Percentiles rank a stretch among this genome's conserved stretches.
phyloP scores from a whole-genome alignment of 64 coral and sea anemone genomes.

The Anthopleura sola region DNA sequence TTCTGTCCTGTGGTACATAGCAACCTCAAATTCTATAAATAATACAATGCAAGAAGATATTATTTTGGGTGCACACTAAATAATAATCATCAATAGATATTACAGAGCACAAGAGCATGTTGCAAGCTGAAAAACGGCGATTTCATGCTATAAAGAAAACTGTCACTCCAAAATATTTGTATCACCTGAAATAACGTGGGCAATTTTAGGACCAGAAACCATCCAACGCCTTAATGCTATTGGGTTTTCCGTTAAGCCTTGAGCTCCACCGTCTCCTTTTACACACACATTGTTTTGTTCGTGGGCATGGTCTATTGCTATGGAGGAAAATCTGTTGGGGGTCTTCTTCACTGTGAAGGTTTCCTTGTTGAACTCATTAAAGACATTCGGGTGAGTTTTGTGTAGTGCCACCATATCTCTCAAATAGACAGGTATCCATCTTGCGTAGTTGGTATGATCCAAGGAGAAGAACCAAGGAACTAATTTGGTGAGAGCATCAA shows the following conservation, averaged over 20 bases:
- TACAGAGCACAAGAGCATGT: constrained; percentile 5
- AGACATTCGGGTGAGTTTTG: neutral
- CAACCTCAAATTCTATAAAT: neutral
- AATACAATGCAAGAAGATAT: constrained; percentile 6
- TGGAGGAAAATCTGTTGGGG: neutral
- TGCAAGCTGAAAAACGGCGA: neutral
- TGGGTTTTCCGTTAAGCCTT: neutral
- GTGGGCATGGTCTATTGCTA: constrained; percentile 9
- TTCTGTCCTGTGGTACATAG: neutral
- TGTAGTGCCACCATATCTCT: constrained; percentile 24
- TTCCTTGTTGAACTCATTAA: neutral
- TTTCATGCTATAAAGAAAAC: neutral
- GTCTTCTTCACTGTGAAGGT: neutral
- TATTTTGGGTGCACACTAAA: constrained; percentile 4
- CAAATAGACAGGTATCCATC: constrained; percentile 28
- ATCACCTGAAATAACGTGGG: neutral
- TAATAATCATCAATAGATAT: constrained; percentile 5
- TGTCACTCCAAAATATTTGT: neutral
- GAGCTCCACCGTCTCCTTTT: neutral
- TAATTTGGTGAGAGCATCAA: constrained; percentile 29
- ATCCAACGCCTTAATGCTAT: neutral
- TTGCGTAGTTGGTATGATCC: constrained; percentile 29
- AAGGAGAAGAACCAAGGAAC: constrained; percentile 47
- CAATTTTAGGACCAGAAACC: constrained; percentile 14
- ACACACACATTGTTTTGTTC: constrained; percentile 6